Evolutionary conservation across 2,888 invertebrate genomes (phyloP), one percentile per base, ranked within the genome.

Genomic region (Zaprionus bogoriensis): DNA sequence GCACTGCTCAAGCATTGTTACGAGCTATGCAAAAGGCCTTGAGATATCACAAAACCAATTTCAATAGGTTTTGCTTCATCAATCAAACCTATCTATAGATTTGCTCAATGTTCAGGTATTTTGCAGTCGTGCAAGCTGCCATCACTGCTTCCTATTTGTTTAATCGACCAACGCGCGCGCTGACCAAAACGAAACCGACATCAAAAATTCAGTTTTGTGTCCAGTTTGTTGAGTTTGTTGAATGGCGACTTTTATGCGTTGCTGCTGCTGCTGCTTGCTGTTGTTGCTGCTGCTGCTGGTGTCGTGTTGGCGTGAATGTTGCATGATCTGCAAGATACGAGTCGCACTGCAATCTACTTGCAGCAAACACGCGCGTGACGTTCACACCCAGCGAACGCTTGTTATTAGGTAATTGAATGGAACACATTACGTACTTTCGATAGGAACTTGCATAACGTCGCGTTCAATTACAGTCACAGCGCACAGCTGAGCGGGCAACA

Each of bases 361-460:
- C 72, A 72, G n/a, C n/a, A n/a, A n/a, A 60, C 45, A 32, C 42
- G 45, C 42, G 65, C 73, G 73, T 73, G 73, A 73, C 68, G 73
- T 51, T 73, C 73, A 73, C 73, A 73, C 73, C 73, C 73, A 62
- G 32, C 54, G 46, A 32, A 32, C 30, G 30, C 4, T n/a, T 59
- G 53, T 61, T 61, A 55, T 61, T 68, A 65, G 46, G 65, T 63
- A 71, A 72, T 71, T 67, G 61, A 50, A 38, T 57, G 57, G 14
- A 47, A 50, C 51, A 50, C 55, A 60, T 22, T 39, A 17, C 50
- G 51, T 5, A 23, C 30, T n/a, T n/a, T n/a, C n/a, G n/a, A n/a
- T n/a, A n/a, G n/a, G n/a, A n/a, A n/a, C n/a, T n/a, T n/a, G n/a
- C n/a, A n/a, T n/a, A n/a, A n/a, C n/a, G n/a, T n/a, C n/a, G n/a